phyloP scores from a whole-genome alignment of 2,888 invertebrate species.

The Anagyrus pseudococci region DNA sequence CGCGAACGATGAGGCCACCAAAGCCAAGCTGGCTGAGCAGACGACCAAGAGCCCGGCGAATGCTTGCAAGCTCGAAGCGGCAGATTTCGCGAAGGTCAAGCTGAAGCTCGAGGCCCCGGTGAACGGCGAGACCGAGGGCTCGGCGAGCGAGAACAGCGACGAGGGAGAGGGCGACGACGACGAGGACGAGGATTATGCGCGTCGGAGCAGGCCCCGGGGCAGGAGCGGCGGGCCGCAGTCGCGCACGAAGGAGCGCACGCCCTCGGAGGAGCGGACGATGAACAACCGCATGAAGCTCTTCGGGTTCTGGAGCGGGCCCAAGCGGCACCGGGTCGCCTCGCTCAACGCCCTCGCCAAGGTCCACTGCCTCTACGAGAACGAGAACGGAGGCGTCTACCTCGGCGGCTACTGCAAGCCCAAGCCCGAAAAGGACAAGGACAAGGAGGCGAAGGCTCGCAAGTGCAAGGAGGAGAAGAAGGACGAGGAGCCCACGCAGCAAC shows the following conservation, averaged over 20 bases:
- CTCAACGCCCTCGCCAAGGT: slow-evolving; percentile 89
- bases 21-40: neutral
- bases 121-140: slow-evolving; percentile 39
- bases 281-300: slow-evolving; percentile 67
- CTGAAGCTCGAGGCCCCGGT: slow-evolving; percentile 22
- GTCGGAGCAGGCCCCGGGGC: slow-evolving; percentile 34
- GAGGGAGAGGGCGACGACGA: slow-evolving; percentile 45
- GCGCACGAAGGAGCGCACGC: slow-evolving; percentile 45
- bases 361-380: slow-evolving; percentile 89
- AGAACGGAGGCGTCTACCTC: slow-evolving; percentile 75
- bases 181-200: slow-evolving; percentile 61
- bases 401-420: slow-evolving; percentile 67
- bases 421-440: slow-evolving; percentile 59
- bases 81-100: slow-evolving; percentile 18
- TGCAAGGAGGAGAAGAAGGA: slow-evolving; percentile 44
- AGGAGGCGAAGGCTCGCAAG: slow-evolving; percentile 19
- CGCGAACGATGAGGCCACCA: slow-evolving; percentile 2
- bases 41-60: neutral
- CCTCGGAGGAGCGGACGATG: slow-evolving; percentile 54
- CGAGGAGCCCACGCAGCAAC: slow-evolving; percentile 37
- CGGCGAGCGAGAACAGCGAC: slow-evolving; percentile 36
- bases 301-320: slow-evolving; percentile 79
- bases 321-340: slow-evolving; percentile 86
- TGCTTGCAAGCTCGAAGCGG: too few relatives aligned
- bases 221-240: slow-evolving; percentile 42